Conservation (phyloP, 2,797 vertebrate species). For the Urosaurus nigricauda region DNA sequence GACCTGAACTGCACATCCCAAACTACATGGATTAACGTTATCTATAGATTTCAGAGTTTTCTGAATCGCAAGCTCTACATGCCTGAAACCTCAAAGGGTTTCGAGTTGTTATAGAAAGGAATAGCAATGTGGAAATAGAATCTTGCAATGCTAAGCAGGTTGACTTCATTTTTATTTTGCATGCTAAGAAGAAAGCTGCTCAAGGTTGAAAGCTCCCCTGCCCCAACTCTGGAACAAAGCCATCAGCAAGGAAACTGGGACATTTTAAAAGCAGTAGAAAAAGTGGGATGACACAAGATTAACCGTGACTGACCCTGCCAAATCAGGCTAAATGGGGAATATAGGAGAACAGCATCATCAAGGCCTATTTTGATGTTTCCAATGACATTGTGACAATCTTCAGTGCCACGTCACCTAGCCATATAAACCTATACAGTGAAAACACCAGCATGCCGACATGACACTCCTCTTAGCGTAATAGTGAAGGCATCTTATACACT, state of each 20-base stretch:
- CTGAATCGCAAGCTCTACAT: no score
- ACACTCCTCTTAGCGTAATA: background rate
- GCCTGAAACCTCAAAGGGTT: no score
- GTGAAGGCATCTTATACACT: accelerated
- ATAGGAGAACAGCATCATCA: background rate
- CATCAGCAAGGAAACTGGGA: background rate
- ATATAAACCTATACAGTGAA: background rate
- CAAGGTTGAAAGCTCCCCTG: background rate
- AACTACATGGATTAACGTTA: background rate
- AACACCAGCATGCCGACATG: background rate
- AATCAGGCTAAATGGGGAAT: background rate
- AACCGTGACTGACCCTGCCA: background rate
- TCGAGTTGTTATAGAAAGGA: no score
- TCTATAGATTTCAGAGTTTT: no score
- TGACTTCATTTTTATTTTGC: background rate
- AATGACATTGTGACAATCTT: background rate
- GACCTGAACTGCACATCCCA: background rate
- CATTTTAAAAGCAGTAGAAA: no score
- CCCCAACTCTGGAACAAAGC: background rate
- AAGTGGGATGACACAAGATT: background rate
- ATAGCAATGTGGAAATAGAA: no score
- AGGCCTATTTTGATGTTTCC: background rate
- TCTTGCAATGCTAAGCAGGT: no score
- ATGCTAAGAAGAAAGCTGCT: background rate
- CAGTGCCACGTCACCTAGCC: background rate